Percentiles rank a stretch among this genome's conserved stretches.
Evolutionary conservation across 2,113 vertebrate genomes (phyloP).

Genomic region (Echinops telfairi): DNA sequence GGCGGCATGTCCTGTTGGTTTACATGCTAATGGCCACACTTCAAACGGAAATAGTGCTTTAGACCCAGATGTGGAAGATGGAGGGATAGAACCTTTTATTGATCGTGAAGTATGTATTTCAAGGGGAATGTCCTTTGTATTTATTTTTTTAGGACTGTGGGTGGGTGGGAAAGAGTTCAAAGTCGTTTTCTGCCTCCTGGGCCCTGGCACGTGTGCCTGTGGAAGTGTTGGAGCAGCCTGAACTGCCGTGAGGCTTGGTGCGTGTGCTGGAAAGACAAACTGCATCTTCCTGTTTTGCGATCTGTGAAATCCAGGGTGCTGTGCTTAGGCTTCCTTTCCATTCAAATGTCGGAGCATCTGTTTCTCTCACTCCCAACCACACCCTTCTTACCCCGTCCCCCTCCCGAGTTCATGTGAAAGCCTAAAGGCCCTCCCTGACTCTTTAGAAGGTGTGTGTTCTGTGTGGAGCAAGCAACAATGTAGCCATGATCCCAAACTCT

Average conservation of each 20-base stretch:
- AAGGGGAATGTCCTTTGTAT: conserved; percentile 52
- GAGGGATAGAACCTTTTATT: conserved; percentile 69
- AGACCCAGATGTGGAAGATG: conserved; percentile 62
- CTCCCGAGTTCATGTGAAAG: not conserved
- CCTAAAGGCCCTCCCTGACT: conserved; percentile 37
- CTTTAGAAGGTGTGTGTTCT: conserved; percentile 24
- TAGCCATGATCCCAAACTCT: conserved; percentile 43
- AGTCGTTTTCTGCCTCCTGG: conserved; percentile 61
- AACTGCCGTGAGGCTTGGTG: conserved; percentile 74
- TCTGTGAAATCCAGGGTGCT: conserved; percentile 84
- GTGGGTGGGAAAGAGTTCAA: conserved; percentile 58
- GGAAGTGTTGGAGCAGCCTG: conserved; percentile 74
- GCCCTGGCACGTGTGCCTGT: conserved; percentile 74
- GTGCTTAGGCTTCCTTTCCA: conserved; percentile 71
- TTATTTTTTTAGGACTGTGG: not conserved
- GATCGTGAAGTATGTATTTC: conserved; percentile 73
- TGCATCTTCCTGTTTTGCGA: conserved; percentile 73
- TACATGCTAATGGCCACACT: conserved; percentile 76
- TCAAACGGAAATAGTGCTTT: conserved; percentile 76
- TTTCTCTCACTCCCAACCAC: conserved; percentile 42
- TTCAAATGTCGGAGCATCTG: conserved; percentile 52
- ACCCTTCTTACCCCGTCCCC: not conserved
- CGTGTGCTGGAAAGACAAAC: conserved; percentile 71
- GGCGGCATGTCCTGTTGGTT: conserved; percentile 70
- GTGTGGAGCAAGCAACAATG: not conserved